Percentiles rank a stretch among this genome's conserved stretches.
These are phyloP conservation scores for Turdus rufiventris DNA, from an alignment of 2,113 vertebrate species.

Conservation along the genomic window DNA sequence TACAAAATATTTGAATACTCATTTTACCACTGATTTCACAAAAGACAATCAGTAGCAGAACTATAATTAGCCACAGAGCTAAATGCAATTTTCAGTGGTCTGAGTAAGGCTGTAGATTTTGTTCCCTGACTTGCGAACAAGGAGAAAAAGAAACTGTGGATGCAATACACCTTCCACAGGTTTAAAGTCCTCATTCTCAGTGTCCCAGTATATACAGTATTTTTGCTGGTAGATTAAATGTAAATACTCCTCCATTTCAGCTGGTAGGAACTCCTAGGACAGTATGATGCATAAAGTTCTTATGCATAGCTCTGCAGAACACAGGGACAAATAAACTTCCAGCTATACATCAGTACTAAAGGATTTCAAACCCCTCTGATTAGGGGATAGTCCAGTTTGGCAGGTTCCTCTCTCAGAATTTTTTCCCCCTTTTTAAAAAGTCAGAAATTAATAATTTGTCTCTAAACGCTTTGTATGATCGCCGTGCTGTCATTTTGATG, in stretches of 20 bases:
- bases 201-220: not conserved
- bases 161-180: not conserved
- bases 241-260: not conserved
- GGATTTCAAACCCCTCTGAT: not conserved
- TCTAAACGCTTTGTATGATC: not conserved
- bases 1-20: not conserved
- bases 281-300: not conserved
- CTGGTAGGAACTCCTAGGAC: not conserved
- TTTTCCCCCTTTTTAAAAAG: not conserved
- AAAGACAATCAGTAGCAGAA: not conserved
- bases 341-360: not conserved
- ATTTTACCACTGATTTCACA: not conserved
- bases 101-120: not conserved
- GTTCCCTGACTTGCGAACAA: not conserved
- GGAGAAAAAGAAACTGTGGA: not conserved
- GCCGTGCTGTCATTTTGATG: conserved; percentile 4
- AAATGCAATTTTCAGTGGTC: not conserved
- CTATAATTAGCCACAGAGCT: not conserved
- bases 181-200: not conserved
- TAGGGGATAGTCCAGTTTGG: not conserved
- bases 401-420: not conserved
- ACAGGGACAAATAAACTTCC: not conserved
- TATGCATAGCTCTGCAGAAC: not conserved
- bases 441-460: not conserved
- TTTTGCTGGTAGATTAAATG: not conserved